Evolutionary conservation across 1,140 invertebrate species (phyloP), one percentile per base, ranked within the genome.

Genomic region (Drosophila nebulosa): DNA sequence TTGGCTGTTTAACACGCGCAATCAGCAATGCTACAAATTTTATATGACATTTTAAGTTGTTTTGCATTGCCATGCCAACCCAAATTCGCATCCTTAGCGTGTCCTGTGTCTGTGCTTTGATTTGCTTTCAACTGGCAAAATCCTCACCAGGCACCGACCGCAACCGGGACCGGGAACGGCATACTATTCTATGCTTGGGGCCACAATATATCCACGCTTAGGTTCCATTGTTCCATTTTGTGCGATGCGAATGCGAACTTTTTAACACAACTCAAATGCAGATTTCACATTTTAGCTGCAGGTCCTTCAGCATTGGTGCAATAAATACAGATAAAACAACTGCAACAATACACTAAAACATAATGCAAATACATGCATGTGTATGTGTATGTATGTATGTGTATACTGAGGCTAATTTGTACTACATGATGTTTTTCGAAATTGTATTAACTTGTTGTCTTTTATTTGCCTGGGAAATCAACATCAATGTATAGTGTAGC

Each of bases 31-130:
- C 83, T 78, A 86, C 81, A 86, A 86, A 86, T 86, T 86, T 86
- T 72, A 86, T 86, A 86, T 86, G 81, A 88, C 78, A 86, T 88
- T 88, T 86, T 86, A 88, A 86, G 81, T 88, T 86, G 81, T 85
- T 85, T 85, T 85, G 77, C 81, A 85, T 86, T 78, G 78, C 81
- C 68, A 55, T 39, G 69, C 62, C 65, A 36, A 21, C 65, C 46
- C 50, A 32, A 63, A 46, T 16, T 12, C 9, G 22, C 2, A 24
- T 22, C 9, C 35, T 12, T 22, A 16, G 16, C 39, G 5, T 56
- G 21, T 26, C 50, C 57, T 52, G 32, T 59, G 42, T 59, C 56
- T 65, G 36, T 65, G 36, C 69, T 63, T 36, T 61, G 73, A 76
- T 75, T 76, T 75, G 74, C 72, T 75, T 75, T 75, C 74, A 75